Evolutionary conservation across 2,888 invertebrate species (phyloP).

Genomic region (Caenorhabditis uteleia): DNA sequence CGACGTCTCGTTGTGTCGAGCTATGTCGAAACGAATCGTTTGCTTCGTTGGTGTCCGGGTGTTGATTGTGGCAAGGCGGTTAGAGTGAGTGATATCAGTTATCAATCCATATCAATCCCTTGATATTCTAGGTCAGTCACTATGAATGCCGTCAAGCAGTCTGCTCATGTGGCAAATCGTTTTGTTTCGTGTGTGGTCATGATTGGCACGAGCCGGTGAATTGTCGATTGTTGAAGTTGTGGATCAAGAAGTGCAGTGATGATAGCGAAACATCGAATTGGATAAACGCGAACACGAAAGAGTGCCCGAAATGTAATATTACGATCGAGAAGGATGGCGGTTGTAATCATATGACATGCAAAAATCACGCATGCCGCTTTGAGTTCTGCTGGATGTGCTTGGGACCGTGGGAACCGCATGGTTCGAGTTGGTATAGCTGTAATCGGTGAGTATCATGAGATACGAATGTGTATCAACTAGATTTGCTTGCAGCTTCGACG

Average conservation of each 20-base stretch:
- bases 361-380: constrained; percentile 94
- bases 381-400: constrained; percentile 99
- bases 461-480: neutral
- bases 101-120: neutral
- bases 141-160: constrained; percentile 75
- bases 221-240: constrained; percentile 87
- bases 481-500: constrained; percentile 76
- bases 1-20: constrained; percentile 41
- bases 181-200: constrained; percentile 77
- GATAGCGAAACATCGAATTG: constrained; percentile 98
- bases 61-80: constrained; percentile 96
- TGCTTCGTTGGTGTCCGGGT: constrained; percentile 96
- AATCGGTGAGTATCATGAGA: constrained; percentile 77
- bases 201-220: constrained; percentile 98
- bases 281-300: constrained; percentile 99
- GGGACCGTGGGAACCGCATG: constrained; percentile 97
- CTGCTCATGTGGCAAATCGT: constrained; percentile 89
- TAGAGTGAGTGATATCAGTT: constrained; percentile 80
- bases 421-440: constrained; percentile 86
- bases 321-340: constrained; percentile 83
- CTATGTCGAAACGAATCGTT: constrained; percentile 83
- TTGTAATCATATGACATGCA: constrained; percentile 99
- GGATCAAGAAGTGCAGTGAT: constrained; percentile 99
- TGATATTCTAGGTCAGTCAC: constrained; percentile 35
- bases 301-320: constrained; percentile 94